Evolutionary conservation across 1,140 invertebrate species (phyloP).

Genomic region (Teleogryllus occipitalis): DNA sequence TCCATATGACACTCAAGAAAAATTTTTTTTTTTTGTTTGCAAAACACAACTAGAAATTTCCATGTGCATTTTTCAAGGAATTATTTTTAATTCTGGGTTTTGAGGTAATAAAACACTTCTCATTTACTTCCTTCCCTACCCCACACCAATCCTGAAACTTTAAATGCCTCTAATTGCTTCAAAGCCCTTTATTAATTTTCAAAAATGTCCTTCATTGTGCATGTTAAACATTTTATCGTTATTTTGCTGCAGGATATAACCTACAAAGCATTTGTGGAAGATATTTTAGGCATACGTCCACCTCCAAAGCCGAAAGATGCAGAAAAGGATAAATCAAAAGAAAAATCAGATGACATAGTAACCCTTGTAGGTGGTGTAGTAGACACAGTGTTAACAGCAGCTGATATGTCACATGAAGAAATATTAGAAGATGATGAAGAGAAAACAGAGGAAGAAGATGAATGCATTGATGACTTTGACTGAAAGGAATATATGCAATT

Average conservation of each 20-base stretch:
- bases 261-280: constrained; percentile 6
- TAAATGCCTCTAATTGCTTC: too few species aligned
- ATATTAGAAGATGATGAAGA: constrained; percentile 13
- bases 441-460: constrained; percentile 11
- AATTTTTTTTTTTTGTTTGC: too few species aligned
- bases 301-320: neutral
- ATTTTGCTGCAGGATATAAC: constrained; percentile 9
- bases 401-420: neutral
- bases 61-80: too few species aligned
- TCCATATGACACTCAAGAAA: too few species aligned
- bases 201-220: neutral
- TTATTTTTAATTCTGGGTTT: too few species aligned
- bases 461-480: neutral
- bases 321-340: neutral
- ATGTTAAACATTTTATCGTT: neutral
- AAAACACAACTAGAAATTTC: too few species aligned
- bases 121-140: too few species aligned
- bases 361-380: constrained; percentile 10
- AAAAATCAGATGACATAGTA: constrained; percentile 11
- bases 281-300: constrained; percentile 1
- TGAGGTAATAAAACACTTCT: too few species aligned
- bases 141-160: too few species aligned
- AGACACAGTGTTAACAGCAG: neutral
- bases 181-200: too few species aligned
- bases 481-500: too few species aligned